Conservation (phyloP, 2,113 vertebrate species). For the human region GRCh38 chr1:1212001-1212500, state of each 20-base stretch:
- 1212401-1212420: background rate
- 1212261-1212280: background rate
- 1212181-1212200: background rate
- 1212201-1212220: accelerated
- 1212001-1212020: background rate
- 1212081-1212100: slow-evolving; percentile 50
- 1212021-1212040: background rate
- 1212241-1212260: background rate
- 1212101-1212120: slow-evolving; percentile 24
- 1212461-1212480: too few species aligned
- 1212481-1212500: background rate
- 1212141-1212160: accelerated
- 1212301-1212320: background rate
- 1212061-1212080: slow-evolving; percentile 62
- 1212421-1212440: too few species aligned
- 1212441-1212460: background rate
- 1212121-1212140: slow-evolving; percentile 79
- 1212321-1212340: too few species aligned
- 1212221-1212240: too few species aligned
- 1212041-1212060: accelerated
- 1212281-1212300: too few species aligned
- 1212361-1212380: background rate
- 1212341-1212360: accelerated
- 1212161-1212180: background rate
- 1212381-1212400: background rate